Conservation (phyloP, 2,113 vertebrate species). For the Peromyscus leucopus region DNA sequence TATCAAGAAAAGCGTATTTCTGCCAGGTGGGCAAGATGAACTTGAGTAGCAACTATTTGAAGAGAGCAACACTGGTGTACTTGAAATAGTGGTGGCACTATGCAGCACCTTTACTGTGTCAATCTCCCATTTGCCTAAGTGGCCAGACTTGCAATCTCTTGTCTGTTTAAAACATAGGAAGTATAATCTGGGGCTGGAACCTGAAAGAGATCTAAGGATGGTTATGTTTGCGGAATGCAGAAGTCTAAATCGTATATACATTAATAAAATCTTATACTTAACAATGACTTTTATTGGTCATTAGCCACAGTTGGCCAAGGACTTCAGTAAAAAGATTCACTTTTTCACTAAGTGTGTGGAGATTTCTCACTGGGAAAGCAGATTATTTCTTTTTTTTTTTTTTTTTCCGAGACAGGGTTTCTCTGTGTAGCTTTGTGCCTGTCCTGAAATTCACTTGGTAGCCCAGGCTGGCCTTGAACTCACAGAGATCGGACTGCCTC, state of each 20-base stretch:
- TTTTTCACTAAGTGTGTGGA: not conserved
- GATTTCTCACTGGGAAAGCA: not conserved
- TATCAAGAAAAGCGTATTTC: no score
- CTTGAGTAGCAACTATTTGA: no score
- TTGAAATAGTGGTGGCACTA: not conserved
- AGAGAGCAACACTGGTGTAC: no score
- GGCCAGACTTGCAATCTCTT: not conserved
- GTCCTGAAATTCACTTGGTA: no score
- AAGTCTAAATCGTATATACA: not conserved
- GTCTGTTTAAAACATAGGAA: not conserved
- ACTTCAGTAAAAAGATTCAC: not conserved
- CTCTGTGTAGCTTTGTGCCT: no score
- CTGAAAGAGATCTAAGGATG: not conserved
- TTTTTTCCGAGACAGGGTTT: no score
- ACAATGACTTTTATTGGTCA: not conserved
- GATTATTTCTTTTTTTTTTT: no score
- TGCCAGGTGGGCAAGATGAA: no score
- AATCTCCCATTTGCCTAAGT: not conserved
- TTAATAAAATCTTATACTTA: not conserved
- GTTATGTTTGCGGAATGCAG: not conserved
- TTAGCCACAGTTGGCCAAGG: not conserved
- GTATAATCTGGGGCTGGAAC: not conserved
- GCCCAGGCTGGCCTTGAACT: no score
- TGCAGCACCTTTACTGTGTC: not conserved
- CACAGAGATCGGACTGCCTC: no score